Base-by-base conservation (phyloP, 2,113 vertebrate species). In the Rhabdomys dilectus region DNA sequence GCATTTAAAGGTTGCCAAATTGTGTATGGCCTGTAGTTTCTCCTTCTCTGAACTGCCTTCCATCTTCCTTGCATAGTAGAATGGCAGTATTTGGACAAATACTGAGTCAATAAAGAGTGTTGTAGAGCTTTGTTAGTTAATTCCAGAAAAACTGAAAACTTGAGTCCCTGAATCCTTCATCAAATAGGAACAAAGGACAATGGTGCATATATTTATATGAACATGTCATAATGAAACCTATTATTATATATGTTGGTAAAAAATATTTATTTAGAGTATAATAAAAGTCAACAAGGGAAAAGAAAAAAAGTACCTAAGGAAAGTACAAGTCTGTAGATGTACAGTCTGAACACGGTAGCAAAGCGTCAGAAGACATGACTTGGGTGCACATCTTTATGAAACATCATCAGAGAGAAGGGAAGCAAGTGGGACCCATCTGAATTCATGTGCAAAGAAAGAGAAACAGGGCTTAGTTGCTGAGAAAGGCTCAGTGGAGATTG, bases 71-170 rank as follows among this genome's bases (percentile, higher is more conserved):
- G 3, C 26, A 48, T 42, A 53, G 87, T 82, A 77, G 77, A 91
- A 73, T 68, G 26, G 36, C 2, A 56, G 5, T 81, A 73, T 31
- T 19, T 88, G 72, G n/a, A 77, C n/a, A 80, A 95, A 39, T 75
- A 56, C 36, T 76, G 72, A 34, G 42, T 48, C 51, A 88, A 26
- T 81, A n/a, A 84, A 66, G 39, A 58, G 24, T 88, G 15, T 10
- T 68, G 22, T 58, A 39, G 26, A 64, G 31, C 36, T 48, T 86
- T 75, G 31, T n/a, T 48, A 80, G 0, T 89, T 16, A 58, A 19
- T 29, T 95, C 42, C 89, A 92, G 58, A 90, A 51, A 81, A 58
- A 81, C 11, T 70, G 13, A 92, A 93, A 95, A 86, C 51, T 62
- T 88, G 66, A 93, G 56, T 53, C 81, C 24, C 0, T 56, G 75